Conservation (phyloP, 2,888 invertebrate genomes). For the Globia sparganii region DNA sequence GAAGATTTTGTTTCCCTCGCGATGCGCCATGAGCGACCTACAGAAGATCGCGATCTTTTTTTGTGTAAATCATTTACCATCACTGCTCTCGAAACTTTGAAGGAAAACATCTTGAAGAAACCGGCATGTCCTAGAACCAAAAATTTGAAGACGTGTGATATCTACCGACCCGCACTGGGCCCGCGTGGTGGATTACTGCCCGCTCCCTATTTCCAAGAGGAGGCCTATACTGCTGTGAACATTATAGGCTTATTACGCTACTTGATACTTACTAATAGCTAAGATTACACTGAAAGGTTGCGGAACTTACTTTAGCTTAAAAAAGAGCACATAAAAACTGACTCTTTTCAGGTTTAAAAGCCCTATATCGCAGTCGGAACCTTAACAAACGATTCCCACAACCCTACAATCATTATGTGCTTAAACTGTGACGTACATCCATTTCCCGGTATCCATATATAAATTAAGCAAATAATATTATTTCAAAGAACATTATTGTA, state of each 20-base stretch:
- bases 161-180: too few relatives aligned
- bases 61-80: too few relatives aligned
- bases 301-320: background rate
- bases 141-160: too few relatives aligned
- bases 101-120: too few relatives aligned
- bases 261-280: too few relatives aligned
- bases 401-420: background rate
- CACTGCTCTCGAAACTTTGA: too few relatives aligned
- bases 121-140: too few relatives aligned
- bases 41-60: too few relatives aligned
- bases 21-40: background rate
- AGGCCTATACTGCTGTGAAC: too few relatives aligned
- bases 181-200: too few relatives aligned
- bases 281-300: background rate
- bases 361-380: background rate
- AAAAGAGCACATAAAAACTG: background rate
- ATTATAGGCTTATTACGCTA: too few relatives aligned
- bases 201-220: too few relatives aligned
- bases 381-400: background rate
- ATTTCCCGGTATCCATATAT: slow-evolving; percentile 36
- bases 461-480: slow-evolving; percentile 52
- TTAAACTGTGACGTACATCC: slow-evolving; percentile 20
- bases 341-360: background rate
- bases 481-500: slow-evolving; percentile 47
- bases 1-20: background rate